Conservation (phyloP, 2,113 vertebrate species). For the Antennarius striatus region DNA sequence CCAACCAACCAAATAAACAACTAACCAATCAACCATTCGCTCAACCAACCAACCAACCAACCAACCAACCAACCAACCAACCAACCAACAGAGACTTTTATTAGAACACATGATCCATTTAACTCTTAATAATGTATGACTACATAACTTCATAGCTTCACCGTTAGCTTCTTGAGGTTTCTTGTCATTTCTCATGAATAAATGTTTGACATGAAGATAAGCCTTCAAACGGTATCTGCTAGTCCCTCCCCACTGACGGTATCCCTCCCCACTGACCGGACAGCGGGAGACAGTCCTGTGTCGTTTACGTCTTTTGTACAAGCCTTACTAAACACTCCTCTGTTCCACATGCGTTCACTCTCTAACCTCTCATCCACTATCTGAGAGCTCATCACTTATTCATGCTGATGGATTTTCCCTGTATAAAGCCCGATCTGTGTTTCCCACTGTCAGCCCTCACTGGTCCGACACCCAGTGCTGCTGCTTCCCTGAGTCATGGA, state of each 20-base stretch:
- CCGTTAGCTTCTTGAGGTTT: too few relatives aligned
- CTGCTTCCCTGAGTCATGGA: conserved; percentile 44
- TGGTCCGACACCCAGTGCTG: conserved; percentile 14
- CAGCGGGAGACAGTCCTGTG: background rate
- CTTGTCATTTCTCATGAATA: conserved; percentile 18
- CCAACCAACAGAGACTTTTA: too few relatives aligned
- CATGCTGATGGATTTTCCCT: conserved; percentile 82
- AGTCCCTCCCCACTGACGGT: background rate
- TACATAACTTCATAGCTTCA: too few relatives aligned
- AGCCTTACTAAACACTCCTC: conserved; percentile 62
- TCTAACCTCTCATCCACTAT: conserved; percentile 57
- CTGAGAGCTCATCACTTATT: conserved; percentile 79
- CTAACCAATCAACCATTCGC: too few relatives aligned
- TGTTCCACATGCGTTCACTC: conserved; percentile 69
- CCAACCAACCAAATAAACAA: too few relatives aligned
- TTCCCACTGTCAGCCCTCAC: conserved; percentile 65
- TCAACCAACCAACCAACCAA: too few relatives aligned
- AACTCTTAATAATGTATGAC: too few relatives aligned
- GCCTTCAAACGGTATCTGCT: too few relatives aligned
- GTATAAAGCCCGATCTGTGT: conserved; percentile 51
- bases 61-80: too few relatives aligned
- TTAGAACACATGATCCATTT: too few relatives aligned
- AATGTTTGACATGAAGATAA: conserved; percentile 6
- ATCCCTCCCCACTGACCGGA: background rate
- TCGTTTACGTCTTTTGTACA: background rate